Evolutionary conservation across 1,140 invertebrate genomes (phyloP).

Genomic region (Microplitis mediator): DNA sequence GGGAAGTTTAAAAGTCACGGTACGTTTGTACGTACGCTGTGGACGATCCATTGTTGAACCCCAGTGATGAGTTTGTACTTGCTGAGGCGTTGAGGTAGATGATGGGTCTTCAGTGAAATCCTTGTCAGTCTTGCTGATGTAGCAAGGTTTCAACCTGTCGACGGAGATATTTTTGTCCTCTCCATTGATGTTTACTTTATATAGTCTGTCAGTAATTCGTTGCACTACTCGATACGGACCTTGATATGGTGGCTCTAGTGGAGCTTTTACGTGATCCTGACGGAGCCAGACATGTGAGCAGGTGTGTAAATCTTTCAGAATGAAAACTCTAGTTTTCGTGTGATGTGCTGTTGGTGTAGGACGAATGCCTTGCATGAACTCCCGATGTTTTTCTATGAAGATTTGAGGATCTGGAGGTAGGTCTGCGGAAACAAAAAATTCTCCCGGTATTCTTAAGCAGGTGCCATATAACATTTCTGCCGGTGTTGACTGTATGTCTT

Average conservation of each 20-base stretch:
- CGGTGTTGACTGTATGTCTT: no score
- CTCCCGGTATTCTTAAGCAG: constrained; percentile 43
- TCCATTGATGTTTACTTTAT: constrained; percentile 26
- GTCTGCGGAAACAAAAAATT: constrained; percentile 41
- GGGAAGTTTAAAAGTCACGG: neutral
- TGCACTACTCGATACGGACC: constrained; percentile 36
- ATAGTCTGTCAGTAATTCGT: constrained; percentile 27
- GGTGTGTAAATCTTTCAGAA: constrained; percentile 15
- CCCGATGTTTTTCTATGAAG: constrained; percentile 26
- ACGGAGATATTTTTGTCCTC: neutral
- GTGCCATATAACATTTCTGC: constrained; percentile 33
- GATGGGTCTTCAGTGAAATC: neutral
- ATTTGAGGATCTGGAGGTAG: neutral
- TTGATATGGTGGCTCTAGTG: constrained; percentile 37
- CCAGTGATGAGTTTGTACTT: neutral
- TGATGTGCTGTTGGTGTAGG: constrained; percentile 34
- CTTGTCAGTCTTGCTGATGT: neutral
- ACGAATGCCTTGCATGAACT: constrained; percentile 23
- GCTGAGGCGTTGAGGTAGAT: neutral
- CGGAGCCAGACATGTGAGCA: constrained; percentile 18
- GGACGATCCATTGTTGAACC: neutral
- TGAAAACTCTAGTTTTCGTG: constrained; percentile 7
- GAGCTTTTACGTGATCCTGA: constrained; percentile 29
- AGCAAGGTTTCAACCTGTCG: constrained; percentile 4
- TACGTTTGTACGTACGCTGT: neutral